Conservation (phyloP, 2,888 invertebrate genomes). For the Synergus laeviventris region DNA sequence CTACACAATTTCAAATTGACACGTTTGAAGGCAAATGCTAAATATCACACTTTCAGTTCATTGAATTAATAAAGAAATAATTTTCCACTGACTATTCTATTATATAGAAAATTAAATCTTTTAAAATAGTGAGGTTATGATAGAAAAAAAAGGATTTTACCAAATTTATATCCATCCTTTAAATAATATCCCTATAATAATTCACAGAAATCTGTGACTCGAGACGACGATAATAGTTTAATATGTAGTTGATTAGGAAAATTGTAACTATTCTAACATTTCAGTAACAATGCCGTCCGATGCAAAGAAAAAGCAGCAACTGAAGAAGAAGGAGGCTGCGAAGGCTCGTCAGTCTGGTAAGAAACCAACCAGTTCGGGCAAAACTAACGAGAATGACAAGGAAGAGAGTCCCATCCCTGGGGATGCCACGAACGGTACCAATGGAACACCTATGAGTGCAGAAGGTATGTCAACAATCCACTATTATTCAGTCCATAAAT, state of each 20-base stretch:
- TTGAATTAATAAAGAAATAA: too few relatives aligned
- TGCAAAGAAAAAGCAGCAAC: conserved; percentile 97
- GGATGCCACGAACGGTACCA: conserved; percentile 78
- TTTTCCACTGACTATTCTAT: too few relatives aligned
- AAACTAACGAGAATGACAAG: conserved; percentile 76
- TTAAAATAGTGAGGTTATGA: too few relatives aligned
- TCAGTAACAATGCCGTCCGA: conserved; percentile 93
- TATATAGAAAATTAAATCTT: too few relatives aligned
- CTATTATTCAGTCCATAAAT: background rate
- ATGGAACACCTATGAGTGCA: conserved; percentile 79
- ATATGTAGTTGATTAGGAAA: background rate
- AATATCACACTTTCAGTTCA: too few relatives aligned
- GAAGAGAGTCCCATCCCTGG: conserved; percentile 76
- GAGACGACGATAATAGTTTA: conserved; percentile 27
- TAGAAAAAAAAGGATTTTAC: too few relatives aligned
- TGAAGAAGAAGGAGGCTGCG: conserved; percentile 97
- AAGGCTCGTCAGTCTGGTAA: conserved; percentile 81
- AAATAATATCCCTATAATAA: too few relatives aligned
- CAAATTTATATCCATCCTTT: too few relatives aligned
- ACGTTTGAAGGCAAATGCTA: too few relatives aligned
- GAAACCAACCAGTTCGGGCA: conserved; percentile 57
- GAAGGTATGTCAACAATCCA: conserved; percentile 79
- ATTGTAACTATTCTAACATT: conserved; percentile 24
- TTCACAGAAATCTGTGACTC: background rate
- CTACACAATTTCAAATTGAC: too few relatives aligned